Base-by-base conservation (phyloP, 2,888 invertebrate genomes). In the Xiphydria camelus region DNA sequence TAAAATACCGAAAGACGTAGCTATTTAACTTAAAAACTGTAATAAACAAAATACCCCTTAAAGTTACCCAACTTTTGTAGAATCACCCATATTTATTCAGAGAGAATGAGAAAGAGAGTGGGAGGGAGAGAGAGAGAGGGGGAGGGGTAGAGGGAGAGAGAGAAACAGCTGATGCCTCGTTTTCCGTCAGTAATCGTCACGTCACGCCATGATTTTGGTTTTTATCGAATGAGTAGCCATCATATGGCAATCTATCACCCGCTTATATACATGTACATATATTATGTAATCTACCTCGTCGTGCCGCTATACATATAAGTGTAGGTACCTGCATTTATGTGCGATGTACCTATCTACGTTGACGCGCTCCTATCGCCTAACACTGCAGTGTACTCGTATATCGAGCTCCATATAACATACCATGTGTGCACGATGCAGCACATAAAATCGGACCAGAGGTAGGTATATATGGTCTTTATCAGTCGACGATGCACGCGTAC, bases 211-310 rank as follows among this genome's bases (percentile, higher is more conserved):
- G 22, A 25, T 36, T 22, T 22, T 9, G 20, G 18, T 22, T 22
- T 22, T 37, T 37, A 22, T 22, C 15, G 23, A 7, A 37, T 9
- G 37, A 25, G 22, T 37, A 22, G 37, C 22, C 37, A 36, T 36
- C 35, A 36, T 23, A 18, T 17, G 42, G 42, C 42, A 36, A 42
- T 42, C 25, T 42, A 42, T 42, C 42, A 42, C 34, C 14, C 17
- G 34, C 17, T 7, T 35, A 20, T 23, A 17, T 14, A 22, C 7
- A 32, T 10, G n/a, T 32, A 25, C 15, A 14, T 17, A 20, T 19
- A 15, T 10, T 23, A 23, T 23, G n/a, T 23, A 6, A n/a, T 6
- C 23, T 23, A 23, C 6, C 23, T 7, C 23, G 23, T 7, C 6
- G 6, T 23, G 7, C 7, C 23, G 23, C 23, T 23, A n/a, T 6